phyloP scores from a whole-genome alignment of 1,140 invertebrate genomes.

The Brachionus manjavacas region DNA sequence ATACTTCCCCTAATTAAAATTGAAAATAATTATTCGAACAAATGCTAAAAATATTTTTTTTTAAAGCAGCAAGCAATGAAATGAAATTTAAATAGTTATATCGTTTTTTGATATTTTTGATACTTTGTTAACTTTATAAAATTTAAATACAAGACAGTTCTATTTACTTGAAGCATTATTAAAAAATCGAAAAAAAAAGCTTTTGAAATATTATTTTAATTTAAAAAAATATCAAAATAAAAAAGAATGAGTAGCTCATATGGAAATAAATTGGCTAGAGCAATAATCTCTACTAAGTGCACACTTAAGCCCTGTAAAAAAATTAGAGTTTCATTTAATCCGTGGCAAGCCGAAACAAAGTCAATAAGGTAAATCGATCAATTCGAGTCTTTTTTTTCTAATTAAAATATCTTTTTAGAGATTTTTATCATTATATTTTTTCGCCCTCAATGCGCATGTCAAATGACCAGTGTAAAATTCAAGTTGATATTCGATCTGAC shows the following conservation, averaged over 20 bases:
- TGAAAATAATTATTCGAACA: no score
- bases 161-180: no score
- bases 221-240: neutral
- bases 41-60: no score
- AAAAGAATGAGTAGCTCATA: constrained; percentile 37
- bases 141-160: neutral
- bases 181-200: neutral
- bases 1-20: no score
- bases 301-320: constrained; percentile 33
- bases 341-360: constrained; percentile 26
- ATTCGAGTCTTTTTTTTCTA: neutral
- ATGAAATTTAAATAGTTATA: no score
- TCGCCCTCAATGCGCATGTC: constrained; percentile 4
- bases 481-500: constrained; percentile 37
- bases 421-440: constrained; percentile 38
- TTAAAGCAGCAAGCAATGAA: no score
- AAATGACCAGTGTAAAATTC: constrained; percentile 18
- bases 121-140: neutral
- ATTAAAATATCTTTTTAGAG: neutral
- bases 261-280: constrained; percentile 37
- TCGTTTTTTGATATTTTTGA: no score
- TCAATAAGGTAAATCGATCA: constrained; percentile 8
- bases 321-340: constrained; percentile 28
- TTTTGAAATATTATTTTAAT: neutral
- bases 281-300: constrained; percentile 3